These are phyloP conservation scores for Lochmaea capreae DNA, from an alignment of 2,888 invertebrate genomes.

Conservation along the genomic window DNA sequence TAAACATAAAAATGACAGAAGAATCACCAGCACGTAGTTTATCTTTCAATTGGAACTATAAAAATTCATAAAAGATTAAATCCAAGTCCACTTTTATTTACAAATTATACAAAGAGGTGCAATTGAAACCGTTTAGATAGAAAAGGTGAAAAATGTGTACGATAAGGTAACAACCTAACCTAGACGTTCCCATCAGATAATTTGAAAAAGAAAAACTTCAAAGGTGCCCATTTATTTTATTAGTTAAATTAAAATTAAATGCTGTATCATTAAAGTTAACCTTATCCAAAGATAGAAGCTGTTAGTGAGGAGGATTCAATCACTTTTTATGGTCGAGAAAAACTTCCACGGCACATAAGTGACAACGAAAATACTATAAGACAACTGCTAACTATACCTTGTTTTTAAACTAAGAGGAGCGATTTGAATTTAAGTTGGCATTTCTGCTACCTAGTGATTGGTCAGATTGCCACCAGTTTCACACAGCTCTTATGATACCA, in stretches of 20 bases:
- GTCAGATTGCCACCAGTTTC: too few species aligned
- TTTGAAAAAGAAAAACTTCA: slow-evolving; percentile 31
- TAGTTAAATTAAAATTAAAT: slow-evolving; percentile 36
- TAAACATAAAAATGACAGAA: slow-evolving; percentile 1
- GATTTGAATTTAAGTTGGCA: too few species aligned
- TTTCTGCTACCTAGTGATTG: too few species aligned
- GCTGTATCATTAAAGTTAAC: slow-evolving; percentile 29
- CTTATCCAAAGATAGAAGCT: slow-evolving; percentile 7
- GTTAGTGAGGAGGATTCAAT: slow-evolving; percentile 11
- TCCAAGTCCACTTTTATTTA: slow-evolving; percentile 22
- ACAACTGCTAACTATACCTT: too few species aligned
- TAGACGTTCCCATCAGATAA: slow-evolving; percentile 30
- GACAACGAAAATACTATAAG: too few species aligned
- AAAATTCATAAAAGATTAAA: neutral
- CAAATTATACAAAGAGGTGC: slow-evolving; percentile 34
- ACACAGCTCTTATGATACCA: too few species aligned
- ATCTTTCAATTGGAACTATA: slow-evolving; percentile 5
- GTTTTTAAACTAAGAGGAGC: too few species aligned
- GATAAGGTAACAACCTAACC: slow-evolving; percentile 21
- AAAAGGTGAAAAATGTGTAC: slow-evolving; percentile 18
- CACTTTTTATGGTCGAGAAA: neutral
- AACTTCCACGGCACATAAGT: too few species aligned
- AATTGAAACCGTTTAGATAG: slow-evolving; percentile 22
- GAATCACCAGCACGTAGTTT: neutral
- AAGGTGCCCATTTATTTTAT: slow-evolving; percentile 32